phyloP scores from a whole-genome alignment of 2,797 vertebrate species.

The Bradypodion pumilum region DNA sequence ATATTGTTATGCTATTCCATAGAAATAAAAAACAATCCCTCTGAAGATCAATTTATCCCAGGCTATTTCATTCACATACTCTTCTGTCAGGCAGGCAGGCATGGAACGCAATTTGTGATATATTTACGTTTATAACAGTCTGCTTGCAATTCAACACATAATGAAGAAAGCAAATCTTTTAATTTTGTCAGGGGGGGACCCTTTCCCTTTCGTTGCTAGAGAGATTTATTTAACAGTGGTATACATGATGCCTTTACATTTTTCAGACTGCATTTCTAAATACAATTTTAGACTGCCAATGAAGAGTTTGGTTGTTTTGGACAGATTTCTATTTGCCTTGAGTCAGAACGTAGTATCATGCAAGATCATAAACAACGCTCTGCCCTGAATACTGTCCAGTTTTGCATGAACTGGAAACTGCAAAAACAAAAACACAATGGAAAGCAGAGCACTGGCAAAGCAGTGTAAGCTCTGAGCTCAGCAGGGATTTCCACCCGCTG shows the following conservation, averaged over 20 bases:
- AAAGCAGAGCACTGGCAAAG: not conserved
- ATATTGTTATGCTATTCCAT: not conserved
- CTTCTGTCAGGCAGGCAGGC: not conserved
- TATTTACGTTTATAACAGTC: slow-evolving; percentile 43
- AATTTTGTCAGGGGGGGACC: slow-evolving; percentile 33
- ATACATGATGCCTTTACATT: slow-evolving; percentile 30
- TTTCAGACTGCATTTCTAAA: slow-evolving; percentile 19
- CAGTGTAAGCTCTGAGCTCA: not conserved
- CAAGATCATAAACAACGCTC: slow-evolving; percentile 47
- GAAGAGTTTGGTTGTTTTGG: slow-evolving; percentile 37
- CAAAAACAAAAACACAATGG: not conserved
- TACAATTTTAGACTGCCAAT: slow-evolving; percentile 28
- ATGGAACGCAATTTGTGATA: slow-evolving; percentile 30
- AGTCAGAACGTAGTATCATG: slow-evolving; percentile 19
- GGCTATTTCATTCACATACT: not conserved
- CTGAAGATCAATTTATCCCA: not conserved
- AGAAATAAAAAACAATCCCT: not conserved
- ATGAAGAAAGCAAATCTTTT: slow-evolving; percentile 23
- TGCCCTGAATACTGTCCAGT: slow-evolving; percentile 5
- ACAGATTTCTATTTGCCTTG: slow-evolving; percentile 29
- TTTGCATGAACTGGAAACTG: not conserved
- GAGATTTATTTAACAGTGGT: slow-evolving; percentile 42
- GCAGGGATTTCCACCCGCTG: not conserved
- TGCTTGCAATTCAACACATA: slow-evolving; percentile 45
- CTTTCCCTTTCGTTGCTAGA: not conserved